These are phyloP conservation scores for Hypothenemus hampei DNA, from an alignment of 1,140 invertebrate genomes.

Conservation along the genomic window DNA sequence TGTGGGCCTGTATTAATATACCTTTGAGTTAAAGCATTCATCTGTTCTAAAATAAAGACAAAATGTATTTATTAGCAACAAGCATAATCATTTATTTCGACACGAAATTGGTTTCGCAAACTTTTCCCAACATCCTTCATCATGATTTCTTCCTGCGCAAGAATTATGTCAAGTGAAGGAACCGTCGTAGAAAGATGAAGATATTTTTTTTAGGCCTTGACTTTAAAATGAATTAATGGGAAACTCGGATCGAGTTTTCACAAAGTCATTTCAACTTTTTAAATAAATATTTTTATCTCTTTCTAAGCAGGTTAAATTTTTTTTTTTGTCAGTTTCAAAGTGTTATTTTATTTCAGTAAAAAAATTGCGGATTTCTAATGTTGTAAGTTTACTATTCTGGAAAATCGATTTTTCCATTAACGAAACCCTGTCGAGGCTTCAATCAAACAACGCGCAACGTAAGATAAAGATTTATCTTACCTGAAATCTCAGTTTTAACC, in stretches of 20 bases:
- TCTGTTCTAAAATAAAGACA: no score
- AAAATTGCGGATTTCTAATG: no score
- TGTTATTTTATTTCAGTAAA: no score
- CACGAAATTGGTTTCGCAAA: no score
- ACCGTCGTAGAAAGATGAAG: no score
- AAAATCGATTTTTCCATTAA: not conserved
- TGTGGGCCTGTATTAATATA: no score
- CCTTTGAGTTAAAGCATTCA: no score
- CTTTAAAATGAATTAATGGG: constrained; percentile 9
- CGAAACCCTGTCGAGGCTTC: not conserved
- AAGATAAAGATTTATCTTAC: constrained; percentile 7
- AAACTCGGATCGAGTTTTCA: not conserved
- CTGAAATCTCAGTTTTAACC: constrained; percentile 6
- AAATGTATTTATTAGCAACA: no score
- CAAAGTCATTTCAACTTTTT: constrained; percentile 5
- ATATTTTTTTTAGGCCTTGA: not conserved
- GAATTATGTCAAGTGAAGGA: not conserved
- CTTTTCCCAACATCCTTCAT: no score
- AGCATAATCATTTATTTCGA: no score
- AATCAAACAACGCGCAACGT: not conserved
- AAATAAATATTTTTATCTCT: constrained; percentile 8
- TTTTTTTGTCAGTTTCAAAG: no score
- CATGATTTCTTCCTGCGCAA: no score
- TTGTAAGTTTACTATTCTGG: not conserved
- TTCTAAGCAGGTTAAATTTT: not conserved